Evolutionary conservation across 2,797 vertebrate genomes (phyloP), one percentile per base, ranked within the genome.

Genomic region (Choloepus didactylus): DNA sequence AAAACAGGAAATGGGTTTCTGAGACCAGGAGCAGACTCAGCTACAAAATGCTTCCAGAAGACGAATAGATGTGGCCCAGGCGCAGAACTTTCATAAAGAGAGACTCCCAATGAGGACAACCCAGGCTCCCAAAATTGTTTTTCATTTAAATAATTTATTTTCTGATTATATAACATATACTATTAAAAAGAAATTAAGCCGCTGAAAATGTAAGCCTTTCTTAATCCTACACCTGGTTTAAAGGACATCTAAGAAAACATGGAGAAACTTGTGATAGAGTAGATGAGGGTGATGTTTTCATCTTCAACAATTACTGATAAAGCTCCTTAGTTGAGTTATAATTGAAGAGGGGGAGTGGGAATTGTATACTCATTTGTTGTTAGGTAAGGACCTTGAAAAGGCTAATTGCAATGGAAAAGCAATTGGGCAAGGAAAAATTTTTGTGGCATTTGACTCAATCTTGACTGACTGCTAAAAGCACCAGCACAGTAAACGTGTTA

Each of bases 361-460:
- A 56, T 86, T 95, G 51, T 77, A 85, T 64, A 64, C 16, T 69
- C 64, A 77, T 75, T 59, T 79, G 16, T 75, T 89, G 56, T 80
- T 95, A 86, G 69, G 79, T 59, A 87, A 96, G 60, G 85, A 92
- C 73, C 79, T 94, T 95, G 18, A 81, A 82, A 90, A 88, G 80
- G 85, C 73, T 94, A 96, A 96, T 94, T 95, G 85, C 49, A 91
- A 72, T 44, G 67, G 75, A 88, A 95, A 96, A 81, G 44, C 54
- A 91, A 84, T 77, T 96, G 96, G 95, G 82, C 82, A 76, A 89
- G 86, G 60, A 93, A 90, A 96, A 81, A 49, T 66, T 44, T 56
- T 92, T 56, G 59, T 88, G 82, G 89, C 77, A 93, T 84, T 64
- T 86, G 44, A 94, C 44, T 95, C 56, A 15, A 77, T 95, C 21